Evolutionary conservation across 2,797 vertebrate genomes (phyloP).

Genomic region (Semotilus atromaculatus): DNA sequence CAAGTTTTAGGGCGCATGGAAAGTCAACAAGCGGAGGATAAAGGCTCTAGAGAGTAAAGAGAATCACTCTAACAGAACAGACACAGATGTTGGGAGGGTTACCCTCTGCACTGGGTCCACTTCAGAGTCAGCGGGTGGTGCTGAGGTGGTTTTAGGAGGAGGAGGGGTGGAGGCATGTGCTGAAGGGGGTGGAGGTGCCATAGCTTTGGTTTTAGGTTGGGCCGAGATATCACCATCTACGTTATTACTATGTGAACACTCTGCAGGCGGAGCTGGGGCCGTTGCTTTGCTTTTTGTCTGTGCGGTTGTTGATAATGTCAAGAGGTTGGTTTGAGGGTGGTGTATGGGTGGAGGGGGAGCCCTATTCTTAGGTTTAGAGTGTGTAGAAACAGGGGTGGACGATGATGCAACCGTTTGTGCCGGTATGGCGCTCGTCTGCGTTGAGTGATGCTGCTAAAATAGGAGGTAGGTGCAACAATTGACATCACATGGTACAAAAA

Average conservation of each 20-base stretch:
- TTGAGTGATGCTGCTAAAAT: slow-evolving; percentile 60
- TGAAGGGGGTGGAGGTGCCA: slow-evolving; percentile 63
- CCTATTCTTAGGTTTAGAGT: slow-evolving; percentile 58
- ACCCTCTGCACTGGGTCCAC: slow-evolving; percentile 71
- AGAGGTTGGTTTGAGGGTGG: slow-evolving; percentile 68
- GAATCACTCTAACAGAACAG: slow-evolving; percentile 55
- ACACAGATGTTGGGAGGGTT: slow-evolving; percentile 59
- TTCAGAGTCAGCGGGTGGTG: slow-evolving; percentile 64
- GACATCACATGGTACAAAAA: neutral
- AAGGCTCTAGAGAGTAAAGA: slow-evolving; percentile 51
- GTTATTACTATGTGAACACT: slow-evolving; percentile 69
- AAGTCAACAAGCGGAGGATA: slow-evolving; percentile 10
- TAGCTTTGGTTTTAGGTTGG: slow-evolving; percentile 70
- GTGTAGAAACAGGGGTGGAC: slow-evolving; percentile 4
- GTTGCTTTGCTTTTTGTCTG: slow-evolving; percentile 56
- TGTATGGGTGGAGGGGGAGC: slow-evolving; percentile 70
- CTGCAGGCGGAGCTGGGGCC: slow-evolving; percentile 53
- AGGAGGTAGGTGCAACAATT: slow-evolving; percentile 22
- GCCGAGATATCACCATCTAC: slow-evolving; percentile 31
- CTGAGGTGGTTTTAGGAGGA: slow-evolving; percentile 64
- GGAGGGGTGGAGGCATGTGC: slow-evolving; percentile 61
- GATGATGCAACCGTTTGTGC: slow-evolving; percentile 72
- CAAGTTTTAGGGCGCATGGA: neutral
- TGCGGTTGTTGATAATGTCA: slow-evolving; percentile 55
- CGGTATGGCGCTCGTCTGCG: slow-evolving; percentile 66